phyloP scores from a whole-genome alignment of 2,113 vertebrate species.

The Leptocoma aspasia region DNA sequence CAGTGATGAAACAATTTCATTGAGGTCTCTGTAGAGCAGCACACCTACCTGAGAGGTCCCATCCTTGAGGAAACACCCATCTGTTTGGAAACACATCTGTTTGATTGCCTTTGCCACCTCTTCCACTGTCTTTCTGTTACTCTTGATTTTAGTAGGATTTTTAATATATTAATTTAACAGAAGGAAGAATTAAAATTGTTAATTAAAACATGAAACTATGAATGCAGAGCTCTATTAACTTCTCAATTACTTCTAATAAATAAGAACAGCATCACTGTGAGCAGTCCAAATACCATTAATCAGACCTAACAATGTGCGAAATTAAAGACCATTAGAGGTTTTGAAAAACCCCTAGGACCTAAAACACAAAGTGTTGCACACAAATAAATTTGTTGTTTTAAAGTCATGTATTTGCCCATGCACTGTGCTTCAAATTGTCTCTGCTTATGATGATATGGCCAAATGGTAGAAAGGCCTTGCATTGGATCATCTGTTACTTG shows the following conservation, averaged over 20 bases:
- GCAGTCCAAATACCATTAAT: neutral
- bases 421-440: neutral
- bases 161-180: neutral
- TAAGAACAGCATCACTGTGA: neutral
- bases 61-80: neutral
- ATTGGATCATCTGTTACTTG: neutral
- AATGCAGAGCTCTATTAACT: neutral
- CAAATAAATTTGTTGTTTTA: neutral
- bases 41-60: neutral
- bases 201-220: neutral
- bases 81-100: neutral
- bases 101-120: neutral
- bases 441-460: neutral
- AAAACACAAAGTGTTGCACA: neutral
- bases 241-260: neutral
- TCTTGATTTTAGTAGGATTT: neutral
- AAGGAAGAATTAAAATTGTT: neutral
- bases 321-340: neutral
- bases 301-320: neutral
- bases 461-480: neutral
- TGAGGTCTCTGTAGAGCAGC: neutral
- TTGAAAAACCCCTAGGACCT: neutral
- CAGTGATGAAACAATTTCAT: neutral
- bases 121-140: neutral
- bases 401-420: neutral